phyloP scores from a whole-genome alignment of 1,140 invertebrate species.

The Bacillus rossius region DNA sequence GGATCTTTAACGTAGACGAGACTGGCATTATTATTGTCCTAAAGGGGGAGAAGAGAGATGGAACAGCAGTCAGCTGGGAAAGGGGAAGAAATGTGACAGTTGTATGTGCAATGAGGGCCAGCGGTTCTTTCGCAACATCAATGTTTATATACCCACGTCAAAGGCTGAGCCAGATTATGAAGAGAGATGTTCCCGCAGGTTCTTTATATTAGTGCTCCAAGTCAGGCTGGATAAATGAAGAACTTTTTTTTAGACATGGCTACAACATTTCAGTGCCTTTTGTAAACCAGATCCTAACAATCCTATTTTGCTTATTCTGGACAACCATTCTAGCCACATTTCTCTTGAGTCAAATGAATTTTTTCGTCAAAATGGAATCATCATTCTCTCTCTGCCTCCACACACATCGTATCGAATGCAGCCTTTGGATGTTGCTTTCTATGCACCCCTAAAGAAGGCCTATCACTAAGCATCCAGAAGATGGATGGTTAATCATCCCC shows the following conservation, averaged over 20 bases:
- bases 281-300: slow-evolving; percentile 12
- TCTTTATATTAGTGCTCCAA: slow-evolving; percentile 27
- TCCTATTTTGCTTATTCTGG: slow-evolving; percentile 24
- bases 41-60: slow-evolving; percentile 19
- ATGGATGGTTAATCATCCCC: no score
- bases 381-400: not conserved
- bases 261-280: slow-evolving; percentile 31
- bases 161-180: slow-evolving; percentile 34
- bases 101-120: slow-evolving; percentile 29
- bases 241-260: slow-evolving; percentile 29
- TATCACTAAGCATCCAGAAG: no score
- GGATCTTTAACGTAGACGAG: slow-evolving; percentile 45
- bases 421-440: no score
- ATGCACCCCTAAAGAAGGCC: no score
- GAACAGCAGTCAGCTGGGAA: slow-evolving; percentile 22
- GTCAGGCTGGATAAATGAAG: slow-evolving; percentile 35
- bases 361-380: slow-evolving; percentile 19
- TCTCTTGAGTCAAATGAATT: slow-evolving; percentile 17
- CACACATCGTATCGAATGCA: no score
- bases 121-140: slow-evolving; percentile 37
- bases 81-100: slow-evolving; percentile 33
- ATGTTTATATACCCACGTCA: slow-evolving; percentile 41
- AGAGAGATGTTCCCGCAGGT: slow-evolving; percentile 37
- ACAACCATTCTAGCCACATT: slow-evolving; percentile 28
- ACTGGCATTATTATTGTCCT: slow-evolving; percentile 41